phyloP scores from a whole-genome alignment of 2,113 vertebrate genomes.

The Taurulus bubalis region DNA sequence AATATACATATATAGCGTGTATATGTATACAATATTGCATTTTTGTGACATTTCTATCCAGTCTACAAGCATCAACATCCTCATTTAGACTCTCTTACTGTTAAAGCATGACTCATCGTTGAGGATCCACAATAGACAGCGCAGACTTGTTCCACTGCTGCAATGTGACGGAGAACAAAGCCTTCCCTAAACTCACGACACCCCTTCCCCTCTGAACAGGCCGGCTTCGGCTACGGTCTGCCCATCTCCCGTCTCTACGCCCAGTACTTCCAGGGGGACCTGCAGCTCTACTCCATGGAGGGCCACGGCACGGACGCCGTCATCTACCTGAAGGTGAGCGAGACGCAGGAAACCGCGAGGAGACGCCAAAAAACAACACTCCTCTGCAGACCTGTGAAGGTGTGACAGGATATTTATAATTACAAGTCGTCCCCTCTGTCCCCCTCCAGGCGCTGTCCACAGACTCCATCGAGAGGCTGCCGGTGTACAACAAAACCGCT shows the following conservation, averaged over 20 bases:
- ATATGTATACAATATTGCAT: background rate
- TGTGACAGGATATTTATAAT: background rate
- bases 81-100: background rate
- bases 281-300: constrained; percentile 97
- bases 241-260: constrained; percentile 96
- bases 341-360: constrained; percentile 16
- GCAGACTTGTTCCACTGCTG: background rate
- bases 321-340: constrained; percentile 92
- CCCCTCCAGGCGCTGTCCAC: constrained; percentile 90
- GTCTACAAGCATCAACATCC: background rate
- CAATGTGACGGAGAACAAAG: constrained; percentile 32
- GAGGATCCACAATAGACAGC: constrained; percentile 1
- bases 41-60: background rate
- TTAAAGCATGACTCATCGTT: constrained; percentile 25
- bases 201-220: constrained; percentile 76
- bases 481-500: constrained; percentile 95
- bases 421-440: background rate
- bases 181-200: constrained; percentile 39
- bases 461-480: constrained; percentile 93
- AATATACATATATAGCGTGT: too few relatives aligned
- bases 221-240: constrained; percentile 94
- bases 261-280: constrained; percentile 96
- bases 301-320: constrained; percentile 93
- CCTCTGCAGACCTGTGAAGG: constrained; percentile 5
- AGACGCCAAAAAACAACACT: background rate